phyloP scores from a whole-genome alignment of 2,888 invertebrate genomes.

The Eupsilia transversa region DNA sequence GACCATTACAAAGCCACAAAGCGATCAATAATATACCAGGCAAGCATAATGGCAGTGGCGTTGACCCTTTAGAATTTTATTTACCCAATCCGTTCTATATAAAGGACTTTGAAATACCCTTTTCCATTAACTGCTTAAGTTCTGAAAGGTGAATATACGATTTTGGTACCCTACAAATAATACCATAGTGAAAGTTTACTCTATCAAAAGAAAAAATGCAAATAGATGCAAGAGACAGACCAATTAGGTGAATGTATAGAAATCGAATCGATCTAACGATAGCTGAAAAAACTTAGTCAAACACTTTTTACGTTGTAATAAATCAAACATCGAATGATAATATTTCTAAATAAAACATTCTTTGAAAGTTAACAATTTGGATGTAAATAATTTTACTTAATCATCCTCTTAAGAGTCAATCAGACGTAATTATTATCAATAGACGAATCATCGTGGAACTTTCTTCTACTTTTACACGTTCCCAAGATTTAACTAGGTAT shows the following conservation, averaged over 20 bases:
- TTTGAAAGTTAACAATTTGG: not conserved
- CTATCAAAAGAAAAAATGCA: conserved; percentile 19
- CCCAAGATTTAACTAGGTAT: not conserved
- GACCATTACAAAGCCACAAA: conserved; percentile 34
- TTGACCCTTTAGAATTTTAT: conserved; percentile 15
- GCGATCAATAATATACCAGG: conserved; percentile 40
- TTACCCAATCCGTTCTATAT: conserved; percentile 4
- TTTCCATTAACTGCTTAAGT: conserved; percentile 26
- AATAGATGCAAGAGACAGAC: conserved; percentile 28
- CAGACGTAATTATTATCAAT: conserved; percentile 28
- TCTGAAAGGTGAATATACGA: conserved; percentile 6
- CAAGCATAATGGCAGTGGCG: conserved; percentile 18
- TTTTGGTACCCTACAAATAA: not conserved
- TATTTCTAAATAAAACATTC: conserved; percentile 29
- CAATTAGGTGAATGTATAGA: conserved; percentile 61
- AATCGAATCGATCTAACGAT: conserved; percentile 47
- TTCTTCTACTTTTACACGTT: conserved; percentile 20
- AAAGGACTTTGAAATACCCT: not conserved
- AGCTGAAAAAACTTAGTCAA: conserved; percentile 43
- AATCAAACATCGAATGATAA: conserved; percentile 17
- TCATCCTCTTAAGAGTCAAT: conserved; percentile 16
- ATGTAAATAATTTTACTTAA: conserved; percentile 22
- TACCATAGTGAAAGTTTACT: conserved; percentile 51
- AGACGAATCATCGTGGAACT: conserved; percentile 22
- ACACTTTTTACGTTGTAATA: conserved; percentile 38